Conservation (phyloP, 2,113 vertebrate genomes). For the Crotalus helleri region DNA sequence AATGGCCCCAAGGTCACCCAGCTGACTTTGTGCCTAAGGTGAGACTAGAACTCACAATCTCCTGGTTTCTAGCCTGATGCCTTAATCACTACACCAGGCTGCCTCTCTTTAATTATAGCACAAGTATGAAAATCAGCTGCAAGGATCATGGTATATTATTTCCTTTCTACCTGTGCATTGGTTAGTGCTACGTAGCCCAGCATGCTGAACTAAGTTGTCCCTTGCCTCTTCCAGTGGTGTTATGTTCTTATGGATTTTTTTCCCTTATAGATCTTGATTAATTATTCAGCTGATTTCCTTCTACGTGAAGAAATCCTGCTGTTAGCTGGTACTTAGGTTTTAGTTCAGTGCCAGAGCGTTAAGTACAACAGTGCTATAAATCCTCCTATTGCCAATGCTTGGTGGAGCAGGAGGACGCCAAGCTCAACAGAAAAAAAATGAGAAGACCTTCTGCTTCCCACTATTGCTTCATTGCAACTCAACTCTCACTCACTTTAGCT, state of each 20-base stretch:
- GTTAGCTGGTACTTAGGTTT: neutral
- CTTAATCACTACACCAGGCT: neutral
- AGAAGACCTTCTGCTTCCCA: neutral
- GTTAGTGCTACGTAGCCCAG: neutral
- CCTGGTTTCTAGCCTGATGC: neutral
- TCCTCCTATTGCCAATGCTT: neutral
- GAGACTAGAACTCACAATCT: neutral
- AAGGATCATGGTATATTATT: neutral
- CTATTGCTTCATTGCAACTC: neutral
- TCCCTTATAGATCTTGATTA: neutral
- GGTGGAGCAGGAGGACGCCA: neutral
- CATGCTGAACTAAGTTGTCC: neutral
- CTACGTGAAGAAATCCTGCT: neutral
- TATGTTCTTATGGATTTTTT: neutral
- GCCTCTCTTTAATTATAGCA: neutral
- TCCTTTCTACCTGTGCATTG: neutral
- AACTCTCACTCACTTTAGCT: neutral
- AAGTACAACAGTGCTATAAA: neutral
- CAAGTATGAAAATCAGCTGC: neutral
- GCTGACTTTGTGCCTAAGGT: neutral
- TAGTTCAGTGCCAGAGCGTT: neutral
- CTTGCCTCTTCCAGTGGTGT: neutral
- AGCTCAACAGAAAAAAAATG: neutral
- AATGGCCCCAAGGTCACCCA: neutral
- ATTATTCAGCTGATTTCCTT: neutral